Evolutionary conservation across 2,888 invertebrate genomes (phyloP), one percentile per base, ranked within the genome.

Genomic region (Laothoe populi): DNA sequence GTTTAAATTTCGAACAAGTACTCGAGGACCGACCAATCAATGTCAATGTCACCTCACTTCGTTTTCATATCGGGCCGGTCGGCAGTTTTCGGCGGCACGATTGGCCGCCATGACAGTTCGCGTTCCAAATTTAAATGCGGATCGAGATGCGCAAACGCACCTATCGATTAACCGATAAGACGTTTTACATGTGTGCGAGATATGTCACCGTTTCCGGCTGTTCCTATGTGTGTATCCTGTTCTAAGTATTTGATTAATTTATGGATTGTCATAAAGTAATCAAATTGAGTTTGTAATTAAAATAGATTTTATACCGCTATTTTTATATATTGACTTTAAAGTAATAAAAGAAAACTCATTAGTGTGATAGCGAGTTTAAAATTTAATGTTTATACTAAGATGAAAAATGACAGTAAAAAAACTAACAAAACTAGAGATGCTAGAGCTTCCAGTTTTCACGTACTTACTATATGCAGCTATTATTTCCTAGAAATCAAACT

Each of bases 81-180:
- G 69, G 72, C 70, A 75, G 79, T 83, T 86, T 86, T 79, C 82
- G 83, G 81, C 78, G 75, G 78, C 77, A 75, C 72, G 76, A 74
- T 79, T 75, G 79, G 84, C 83, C 82, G 88, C 87, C 86, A 88
- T 88, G 88, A 88, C 86, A 82, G 86, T 86, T 82, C 72, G 79
- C 81, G 82, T 82, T 87, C 86, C 79, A 89, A 90, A 90, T 92
- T 92, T 92, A 88, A 92, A 92, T 91, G 88, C 88, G 86, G 74
- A 70, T 70, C 82, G 84, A 88, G 90, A 90, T 90, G 90, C 88
- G 88, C 88, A 82, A 81, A 82, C 88, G 88, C 80, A 70, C 48
- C 65, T 78, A 78, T 78, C 83, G 90, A 90, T 90, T 87, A 88
- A 81, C 82, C 83, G 89, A 91, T 91, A 91, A 89, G 83, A 79